Base-by-base conservation (phyloP, 2,888 invertebrate species). In the Odontomyia ornata region DNA sequence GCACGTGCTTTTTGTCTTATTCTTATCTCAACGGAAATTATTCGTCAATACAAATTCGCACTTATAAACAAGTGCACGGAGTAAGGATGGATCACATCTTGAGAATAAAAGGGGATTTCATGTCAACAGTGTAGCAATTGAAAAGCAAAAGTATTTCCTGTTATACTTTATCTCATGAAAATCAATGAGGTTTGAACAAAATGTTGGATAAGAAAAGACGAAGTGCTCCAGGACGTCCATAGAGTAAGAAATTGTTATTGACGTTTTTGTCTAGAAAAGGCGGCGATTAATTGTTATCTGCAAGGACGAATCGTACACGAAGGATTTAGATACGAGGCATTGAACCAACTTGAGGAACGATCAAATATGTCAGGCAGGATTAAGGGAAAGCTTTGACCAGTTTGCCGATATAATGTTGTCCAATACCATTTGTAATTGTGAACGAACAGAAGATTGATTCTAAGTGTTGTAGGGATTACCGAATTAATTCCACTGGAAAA, bases 91-190 rank as follows among this genome's bases (percentile, higher is more conserved):
- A 2, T n/a, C 1, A 28, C 23, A 18, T 15, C 28, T 21, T 46
- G 60, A 43, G 77, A 46, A 60, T 43, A 30, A 62, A 13, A 57
- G 57, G 9, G 43, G 30, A 47, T 46, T 71, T 52, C 18, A 56
- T 43, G 62, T 47, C 65, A 67, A 60, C 60, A 69, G 60, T n/a
- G n/a, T 30, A 72, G 56, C 67, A 75, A 76, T 62, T 67, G 60
- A 47, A 75, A 77, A 69, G 60, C 52, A 78, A 64, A 76, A 78
- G 71, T 78, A 57, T 76, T 78, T 78, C 36, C 65, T 57, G 18
- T 47, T 71, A 56, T 72, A 78, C 71, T 78, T 76, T 78, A 78
- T 78, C 78, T 78, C 73, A 57, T 76, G 76, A 78, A 76, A 78
- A 78, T 78, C 78, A 78, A 78, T 78, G 78, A 72, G 65, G 72